Evolutionary conservation across 2,113 vertebrate genomes (phyloP).

Genomic region (Gymnarchus niloticus): DNA sequence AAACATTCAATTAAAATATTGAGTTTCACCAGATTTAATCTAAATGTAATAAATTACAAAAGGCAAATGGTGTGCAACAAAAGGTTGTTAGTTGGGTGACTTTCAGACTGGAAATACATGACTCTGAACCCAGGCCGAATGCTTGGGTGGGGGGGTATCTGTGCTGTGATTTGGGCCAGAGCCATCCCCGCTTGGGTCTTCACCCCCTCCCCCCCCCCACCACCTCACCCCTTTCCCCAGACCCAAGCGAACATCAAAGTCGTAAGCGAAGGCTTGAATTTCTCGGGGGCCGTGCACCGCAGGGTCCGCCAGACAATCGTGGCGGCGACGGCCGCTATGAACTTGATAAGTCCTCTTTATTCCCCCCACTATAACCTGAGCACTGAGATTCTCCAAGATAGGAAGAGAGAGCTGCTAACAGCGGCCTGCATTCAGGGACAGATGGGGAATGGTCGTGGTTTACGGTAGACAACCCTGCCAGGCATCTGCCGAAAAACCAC

Average conservation of each 20-base stretch:
- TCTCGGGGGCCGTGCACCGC: constrained; percentile 25
- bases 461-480: not conserved
- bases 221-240: not conserved
- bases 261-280: constrained; percentile 23
- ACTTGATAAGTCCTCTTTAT: constrained; percentile 15
- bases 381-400: constrained; percentile 11
- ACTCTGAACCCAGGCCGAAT: not conserved
- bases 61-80: constrained; percentile 72
- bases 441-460: not conserved
- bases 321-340: constrained; percentile 22
- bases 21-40: constrained; percentile 95
- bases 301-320: constrained; percentile 5
- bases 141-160: not conserved
- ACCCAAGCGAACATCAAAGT: constrained; percentile 17
- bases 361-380: constrained; percentile 3
- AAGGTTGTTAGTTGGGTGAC: constrained; percentile 57
- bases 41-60: constrained; percentile 94
- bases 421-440: not conserved
- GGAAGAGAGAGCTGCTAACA: not conserved
- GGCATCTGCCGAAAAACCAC: not conserved
- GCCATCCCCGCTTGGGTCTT: constrained; percentile 29
- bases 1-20: constrained; percentile 99
- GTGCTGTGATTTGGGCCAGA: constrained; percentile 26
- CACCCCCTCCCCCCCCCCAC: not conserved
- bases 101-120: constrained; percentile 24